Percentiles rank a stretch among this genome's conserved stretches.
These are phyloP conservation scores for Rotaria sp. DNA, from an alignment of 2,888 invertebrate genomes.

Conservation along the genomic window DNA sequence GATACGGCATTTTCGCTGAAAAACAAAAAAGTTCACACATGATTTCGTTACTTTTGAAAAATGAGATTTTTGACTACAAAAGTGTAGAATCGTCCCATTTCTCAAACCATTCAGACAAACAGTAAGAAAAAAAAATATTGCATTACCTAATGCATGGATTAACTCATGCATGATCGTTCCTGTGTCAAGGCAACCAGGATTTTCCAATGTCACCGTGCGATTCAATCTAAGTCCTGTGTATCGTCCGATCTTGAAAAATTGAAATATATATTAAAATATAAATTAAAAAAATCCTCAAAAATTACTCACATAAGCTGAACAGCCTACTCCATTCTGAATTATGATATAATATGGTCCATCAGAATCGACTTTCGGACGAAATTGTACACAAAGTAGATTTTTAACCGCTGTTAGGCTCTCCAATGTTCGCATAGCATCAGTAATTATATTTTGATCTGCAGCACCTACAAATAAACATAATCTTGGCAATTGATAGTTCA, in stretches of 20 bases:
- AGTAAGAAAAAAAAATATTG: not conserved
- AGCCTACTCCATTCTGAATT: conserved; percentile 30
- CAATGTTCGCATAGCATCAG: conserved; percentile 46
- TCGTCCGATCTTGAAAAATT: not conserved
- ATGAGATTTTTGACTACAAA: too few relatives aligned
- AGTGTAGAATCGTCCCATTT: too few relatives aligned
- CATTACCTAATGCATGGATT: conserved; percentile 32
- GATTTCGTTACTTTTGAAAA: too few relatives aligned
- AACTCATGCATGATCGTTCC: conserved; percentile 40
- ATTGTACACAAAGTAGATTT: conserved; percentile 63
- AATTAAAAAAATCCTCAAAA: not conserved
- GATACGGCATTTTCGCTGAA: not conserved
- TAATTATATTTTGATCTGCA: conserved; percentile 42
- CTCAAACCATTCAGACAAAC: too few relatives aligned
- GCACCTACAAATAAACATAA: conserved; percentile 39
- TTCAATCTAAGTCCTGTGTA: conserved; percentile 59
- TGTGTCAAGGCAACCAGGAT: conserved; percentile 33
- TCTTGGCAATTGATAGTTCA: too few relatives aligned
- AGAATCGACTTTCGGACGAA: conserved; percentile 59
- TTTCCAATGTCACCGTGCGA: conserved; percentile 65
- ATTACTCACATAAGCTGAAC: too few relatives aligned
- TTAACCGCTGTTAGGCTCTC: conserved; percentile 46
- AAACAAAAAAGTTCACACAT: too few relatives aligned
- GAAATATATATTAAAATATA: not conserved
- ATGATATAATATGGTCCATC: conserved; percentile 54